A percentile compares a stretch with the other conserved stretches of the same genome.
phyloP scores from a whole-genome alignment of 2,797 vertebrate genomes.

The Alauda arvensis region DNA sequence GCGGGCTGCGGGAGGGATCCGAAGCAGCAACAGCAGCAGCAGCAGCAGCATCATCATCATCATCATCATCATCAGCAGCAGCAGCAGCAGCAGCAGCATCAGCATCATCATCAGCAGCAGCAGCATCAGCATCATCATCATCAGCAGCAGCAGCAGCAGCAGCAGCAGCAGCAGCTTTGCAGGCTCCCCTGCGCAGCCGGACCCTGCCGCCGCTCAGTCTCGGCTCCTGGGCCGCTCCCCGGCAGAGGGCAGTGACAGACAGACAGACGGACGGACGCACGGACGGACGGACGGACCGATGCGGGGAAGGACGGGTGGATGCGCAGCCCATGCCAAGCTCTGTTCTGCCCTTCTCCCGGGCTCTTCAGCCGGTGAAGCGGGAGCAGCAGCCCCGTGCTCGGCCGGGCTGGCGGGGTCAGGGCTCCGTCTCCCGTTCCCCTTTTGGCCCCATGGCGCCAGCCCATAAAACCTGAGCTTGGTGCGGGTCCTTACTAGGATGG shows the following conservation, averaged over 20 bases:
- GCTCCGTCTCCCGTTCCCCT: neutral
- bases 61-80: too few relatives aligned
- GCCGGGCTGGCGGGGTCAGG: neutral
- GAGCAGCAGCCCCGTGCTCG: neutral
- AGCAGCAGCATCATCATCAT: neutral
- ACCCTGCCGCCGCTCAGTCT: fast-evolving
- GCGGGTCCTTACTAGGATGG: neutral
- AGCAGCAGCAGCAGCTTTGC: neutral
- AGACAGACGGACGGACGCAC: neutral
- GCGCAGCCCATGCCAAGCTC: fast-evolving
- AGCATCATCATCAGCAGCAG: neutral
- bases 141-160: neutral
- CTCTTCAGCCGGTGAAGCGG: neutral
- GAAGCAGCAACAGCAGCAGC: neutral
- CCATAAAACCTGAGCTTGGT: neutral
- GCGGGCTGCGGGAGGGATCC: fast-evolving
- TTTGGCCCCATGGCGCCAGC: neutral
- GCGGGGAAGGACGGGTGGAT: neutral
- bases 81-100: neutral
- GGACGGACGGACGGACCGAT: fast-evolving
- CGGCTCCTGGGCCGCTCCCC: fast-evolving
- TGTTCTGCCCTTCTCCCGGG: neutral
- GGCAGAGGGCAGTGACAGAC: slow-evolving; percentile 42
- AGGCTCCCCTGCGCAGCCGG: neutral
- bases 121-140: too few relatives aligned